These are phyloP conservation scores for Apodemia mormo DNA, from an alignment of 2,888 invertebrate species.

Conservation along the genomic window DNA sequence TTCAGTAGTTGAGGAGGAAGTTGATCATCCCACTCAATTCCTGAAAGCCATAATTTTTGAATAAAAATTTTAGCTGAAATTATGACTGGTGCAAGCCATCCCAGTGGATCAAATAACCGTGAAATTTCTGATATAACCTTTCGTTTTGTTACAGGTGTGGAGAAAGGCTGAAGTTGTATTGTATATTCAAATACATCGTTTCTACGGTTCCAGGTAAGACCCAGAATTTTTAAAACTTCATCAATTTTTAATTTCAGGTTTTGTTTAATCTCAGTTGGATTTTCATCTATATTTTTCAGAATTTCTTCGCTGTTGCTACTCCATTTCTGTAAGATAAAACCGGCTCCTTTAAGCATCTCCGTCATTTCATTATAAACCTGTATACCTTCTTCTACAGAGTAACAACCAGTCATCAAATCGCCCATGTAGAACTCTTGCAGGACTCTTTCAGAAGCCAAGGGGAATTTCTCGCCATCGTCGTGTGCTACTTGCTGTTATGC, in stretches of 20 bases:
- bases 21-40: conserved; percentile 43
- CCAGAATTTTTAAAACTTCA: conserved; percentile 20
- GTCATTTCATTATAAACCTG: too few species aligned
- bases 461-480: background rate
- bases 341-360: too few species aligned
- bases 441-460: background rate
- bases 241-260: background rate
- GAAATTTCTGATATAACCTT: conserved; percentile 43
- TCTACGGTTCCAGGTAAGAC: conserved; percentile 16
- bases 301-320: too few species aligned
- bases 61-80: conserved; percentile 43
- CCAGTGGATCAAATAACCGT: conserved; percentile 44
- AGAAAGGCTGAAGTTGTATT: too few species aligned
- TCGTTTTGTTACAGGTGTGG: conserved; percentile 35
- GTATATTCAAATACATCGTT: too few species aligned
- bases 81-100: conserved; percentile 43
- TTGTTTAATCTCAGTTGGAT: too few species aligned
- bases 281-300: too few species aligned
- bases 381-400: too few species aligned
- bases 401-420: too few species aligned
- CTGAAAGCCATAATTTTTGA: conserved; percentile 44
- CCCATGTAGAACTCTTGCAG: background rate
- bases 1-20: conserved; percentile 30
- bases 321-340: too few species aligned
- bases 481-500: conserved; percentile 12